Evolutionary conservation across 2,113 vertebrate species (phyloP).

Genomic region (Erythrolamprus reginae): DNA sequence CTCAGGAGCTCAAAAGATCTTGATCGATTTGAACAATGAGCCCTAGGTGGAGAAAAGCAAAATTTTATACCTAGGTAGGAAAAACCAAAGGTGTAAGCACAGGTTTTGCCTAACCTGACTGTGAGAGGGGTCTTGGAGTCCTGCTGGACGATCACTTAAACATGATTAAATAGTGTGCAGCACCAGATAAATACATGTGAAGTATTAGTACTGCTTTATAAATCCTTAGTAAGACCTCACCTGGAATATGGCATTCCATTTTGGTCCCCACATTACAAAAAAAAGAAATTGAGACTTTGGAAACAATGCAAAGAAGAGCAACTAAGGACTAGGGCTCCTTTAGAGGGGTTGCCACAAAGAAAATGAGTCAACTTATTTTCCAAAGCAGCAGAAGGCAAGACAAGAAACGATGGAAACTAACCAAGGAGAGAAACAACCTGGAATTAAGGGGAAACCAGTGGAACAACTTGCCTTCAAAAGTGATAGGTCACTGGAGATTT

Average conservation of each 20-base stretch:
- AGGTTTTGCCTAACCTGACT: not conserved
- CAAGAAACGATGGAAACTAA: not conserved
- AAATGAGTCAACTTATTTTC: not conserved
- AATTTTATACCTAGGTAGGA: not conserved
- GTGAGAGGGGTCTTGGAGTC: not conserved
- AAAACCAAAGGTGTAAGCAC: not conserved
- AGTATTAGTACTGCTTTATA: not conserved
- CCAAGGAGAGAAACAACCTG: too few species aligned
- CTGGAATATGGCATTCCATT: not conserved
- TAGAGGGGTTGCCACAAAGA: not conserved
- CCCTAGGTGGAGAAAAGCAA: not conserved
- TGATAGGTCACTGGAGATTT: not conserved
- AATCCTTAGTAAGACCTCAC: not conserved
- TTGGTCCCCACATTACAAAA: not conserved
- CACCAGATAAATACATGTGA: not conserved
- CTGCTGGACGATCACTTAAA: not conserved
- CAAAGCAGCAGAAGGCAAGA: not conserved
- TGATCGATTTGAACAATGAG: too few species aligned
- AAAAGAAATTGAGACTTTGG: not conserved
- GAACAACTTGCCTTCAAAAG: not conserved
- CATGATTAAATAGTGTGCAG: not conserved
- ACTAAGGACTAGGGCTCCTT: too few species aligned
- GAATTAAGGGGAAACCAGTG: not conserved
- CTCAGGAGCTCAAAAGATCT: too few species aligned
- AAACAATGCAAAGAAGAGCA: not conserved